Base-by-base conservation (phyloP, 2,797 vertebrate species). In the Falco biarmicus region DNA sequence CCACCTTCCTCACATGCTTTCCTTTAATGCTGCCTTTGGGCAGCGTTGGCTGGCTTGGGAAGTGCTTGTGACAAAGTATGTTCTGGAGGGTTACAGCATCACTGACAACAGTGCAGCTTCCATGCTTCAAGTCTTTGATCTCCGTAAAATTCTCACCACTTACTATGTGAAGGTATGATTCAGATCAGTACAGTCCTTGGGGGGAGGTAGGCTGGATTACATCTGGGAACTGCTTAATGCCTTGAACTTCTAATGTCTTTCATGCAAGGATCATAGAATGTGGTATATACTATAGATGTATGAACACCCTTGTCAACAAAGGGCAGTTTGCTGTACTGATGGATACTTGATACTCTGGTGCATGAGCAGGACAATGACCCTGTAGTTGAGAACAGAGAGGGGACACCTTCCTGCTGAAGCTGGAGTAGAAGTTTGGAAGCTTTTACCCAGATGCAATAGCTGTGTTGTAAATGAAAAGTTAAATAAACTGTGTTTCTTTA, bases 31-130 rank as follows among this genome's bases (percentile, higher is more conserved):
- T 31, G 99, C 99, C 10, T 99, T 99, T 73, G 98, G 99, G 28
- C 99, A 99, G 94, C 99, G 99, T 91, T 99, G 99, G 99, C 98
- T 99, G 26, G 99, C 99, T 86, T 99, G 99, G 99, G 99, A 99
- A 96, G 99, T 99, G 37, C 98, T 99, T 71, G 99, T 99, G 94
- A 99, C 99, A 24, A 99, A 99, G 78, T 99, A 99, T 24, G 99
- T 99, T 73, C 97, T 99, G 94, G 99, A 99, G 97, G 99, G 99
- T 47, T 99, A 99, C 91, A 99, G 99, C 97, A 99, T 99, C 98
- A 99, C 99, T 1, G 99, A 99, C 93, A 99, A 99, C 97, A 99
- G 99, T 45, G 99, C 99, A 2, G 99, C 99, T 70, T 99, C 99
- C 93, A 99, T 99, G 99, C 99, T 99, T 95, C 99, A 99, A 97